Conservation (phyloP, 2,797 vertebrate species). For the Alfaro cultratus region DNA sequence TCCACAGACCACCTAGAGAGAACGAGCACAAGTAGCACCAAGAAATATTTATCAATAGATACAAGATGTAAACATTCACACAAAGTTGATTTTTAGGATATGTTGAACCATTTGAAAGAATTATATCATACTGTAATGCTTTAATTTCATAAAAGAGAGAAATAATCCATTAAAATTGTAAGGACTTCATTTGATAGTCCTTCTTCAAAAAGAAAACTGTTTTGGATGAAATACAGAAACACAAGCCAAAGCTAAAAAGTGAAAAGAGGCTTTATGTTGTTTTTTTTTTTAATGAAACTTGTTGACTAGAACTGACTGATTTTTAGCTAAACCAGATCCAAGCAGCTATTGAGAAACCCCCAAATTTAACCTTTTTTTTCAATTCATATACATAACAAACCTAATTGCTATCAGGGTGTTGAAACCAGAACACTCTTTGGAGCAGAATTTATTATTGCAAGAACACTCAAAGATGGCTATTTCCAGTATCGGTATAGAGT, state of each 20-base stretch:
- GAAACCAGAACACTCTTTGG: neutral
- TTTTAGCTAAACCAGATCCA: neutral
- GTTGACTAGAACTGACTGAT: neutral
- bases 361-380: neutral
- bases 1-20: slow-evolving; percentile 93
- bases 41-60: neutral
- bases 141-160: neutral
- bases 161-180: neutral
- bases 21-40: slow-evolving; percentile 13
- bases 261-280: neutral
- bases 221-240: neutral
- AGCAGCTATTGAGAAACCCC: neutral
- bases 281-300: neutral
- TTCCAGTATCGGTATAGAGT: neutral
- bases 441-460: neutral
- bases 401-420: neutral
- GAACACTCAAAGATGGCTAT: neutral
- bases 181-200: neutral
- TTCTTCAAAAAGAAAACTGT: neutral
- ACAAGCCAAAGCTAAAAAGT: neutral
- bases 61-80: neutral
- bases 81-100: neutral
- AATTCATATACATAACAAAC: neutral
- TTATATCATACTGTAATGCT: neutral
- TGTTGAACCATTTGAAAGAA: neutral